Conservation (phyloP, 2,797 vertebrate species). For the Xiphophorus birchmanni region DNA sequence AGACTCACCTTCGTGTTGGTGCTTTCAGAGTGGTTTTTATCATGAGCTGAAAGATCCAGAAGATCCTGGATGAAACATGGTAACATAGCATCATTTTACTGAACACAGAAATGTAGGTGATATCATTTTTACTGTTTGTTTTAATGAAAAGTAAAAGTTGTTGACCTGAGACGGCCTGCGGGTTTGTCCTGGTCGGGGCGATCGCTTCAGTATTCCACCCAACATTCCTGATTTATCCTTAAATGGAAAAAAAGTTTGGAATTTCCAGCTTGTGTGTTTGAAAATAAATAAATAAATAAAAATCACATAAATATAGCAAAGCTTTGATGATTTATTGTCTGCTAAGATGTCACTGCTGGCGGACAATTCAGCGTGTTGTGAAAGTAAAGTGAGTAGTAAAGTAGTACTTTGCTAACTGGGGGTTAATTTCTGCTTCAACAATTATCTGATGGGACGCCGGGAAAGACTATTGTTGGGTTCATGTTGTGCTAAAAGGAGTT, state of each 20-base stretch:
- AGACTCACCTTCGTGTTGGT: conserved; percentile 52
- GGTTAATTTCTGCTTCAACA: no score
- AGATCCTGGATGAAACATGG: conserved; percentile 48
- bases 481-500: no score
- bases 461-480: no score
- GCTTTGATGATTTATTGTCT: conserved; percentile 48
- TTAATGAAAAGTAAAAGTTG: not conserved
- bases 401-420: not conserved
- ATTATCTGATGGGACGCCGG: no score
- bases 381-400: no score
- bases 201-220: conserved; percentile 39
- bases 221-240: conserved; percentile 59
- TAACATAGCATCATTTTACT: not conserved
- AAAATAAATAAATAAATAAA: no score
- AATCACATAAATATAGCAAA: not conserved
- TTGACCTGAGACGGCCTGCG: conserved; percentile 66
- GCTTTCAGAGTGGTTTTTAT: conserved; percentile 42
- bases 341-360: conserved; percentile 47
- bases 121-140: not conserved
- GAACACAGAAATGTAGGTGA: not conserved
- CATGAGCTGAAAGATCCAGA: conserved; percentile 43
- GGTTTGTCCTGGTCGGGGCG: conserved; percentile 48
- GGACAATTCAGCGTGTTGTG: conserved; percentile 42
- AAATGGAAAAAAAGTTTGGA: not conserved
- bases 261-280: no score